A percentile compares a stretch with the other conserved stretches of the same genome.
Evolutionary conservation across 2,113 vertebrate genomes (phyloP).

Genomic region (Ptyas mucosa): DNA sequence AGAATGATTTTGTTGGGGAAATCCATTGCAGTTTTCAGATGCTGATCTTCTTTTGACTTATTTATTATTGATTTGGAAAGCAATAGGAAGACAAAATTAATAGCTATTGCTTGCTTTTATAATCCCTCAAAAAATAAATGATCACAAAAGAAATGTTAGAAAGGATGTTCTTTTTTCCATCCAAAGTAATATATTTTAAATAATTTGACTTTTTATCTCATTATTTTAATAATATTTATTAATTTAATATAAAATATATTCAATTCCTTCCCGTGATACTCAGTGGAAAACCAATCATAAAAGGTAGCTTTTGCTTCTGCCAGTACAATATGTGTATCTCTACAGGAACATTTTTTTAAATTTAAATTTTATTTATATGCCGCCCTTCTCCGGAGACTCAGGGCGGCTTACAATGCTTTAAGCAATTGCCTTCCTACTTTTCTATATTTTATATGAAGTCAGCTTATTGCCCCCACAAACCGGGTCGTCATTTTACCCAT

Average conservation of each 20-base stretch:
- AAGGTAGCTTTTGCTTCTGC: constrained; percentile 4
- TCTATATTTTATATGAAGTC: too few relatives aligned
- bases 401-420: too few relatives aligned
- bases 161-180: background rate
- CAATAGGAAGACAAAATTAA: background rate
- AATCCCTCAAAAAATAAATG: background rate
- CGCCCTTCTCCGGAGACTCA: too few relatives aligned
- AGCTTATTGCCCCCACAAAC: too few relatives aligned
- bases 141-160: background rate
- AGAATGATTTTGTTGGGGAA: too few relatives aligned
- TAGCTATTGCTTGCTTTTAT: background rate
- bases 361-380: too few relatives aligned
- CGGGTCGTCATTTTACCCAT: too few relatives aligned
- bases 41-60: too few relatives aligned
- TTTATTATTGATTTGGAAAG: background rate
- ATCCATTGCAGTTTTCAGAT: too few relatives aligned
- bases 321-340: background rate
- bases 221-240: background rate
- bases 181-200: background rate
- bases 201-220: background rate
- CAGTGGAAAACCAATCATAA: accelerated
- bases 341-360: background rate
- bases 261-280: background rate
- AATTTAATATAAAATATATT: background rate
- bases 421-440: too few relatives aligned